Evolutionary conservation across 2,113 vertebrate genomes (phyloP).

Genomic region (Laticauda laticaudata): DNA sequence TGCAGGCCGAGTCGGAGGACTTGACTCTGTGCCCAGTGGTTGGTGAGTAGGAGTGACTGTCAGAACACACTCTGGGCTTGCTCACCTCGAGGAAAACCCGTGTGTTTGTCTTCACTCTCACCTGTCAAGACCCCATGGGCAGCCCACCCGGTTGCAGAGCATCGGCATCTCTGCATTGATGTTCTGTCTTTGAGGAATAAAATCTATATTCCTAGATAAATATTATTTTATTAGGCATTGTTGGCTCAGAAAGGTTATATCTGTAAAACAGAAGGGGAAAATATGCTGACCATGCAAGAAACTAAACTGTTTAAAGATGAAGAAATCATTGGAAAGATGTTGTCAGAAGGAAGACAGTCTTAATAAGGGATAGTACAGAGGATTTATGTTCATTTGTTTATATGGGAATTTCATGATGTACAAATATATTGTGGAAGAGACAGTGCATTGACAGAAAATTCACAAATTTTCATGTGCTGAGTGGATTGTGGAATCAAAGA

Average conservation of each 20-base stretch:
- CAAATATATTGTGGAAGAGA: neutral
- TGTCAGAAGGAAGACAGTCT: neutral
- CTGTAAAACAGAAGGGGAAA: neutral
- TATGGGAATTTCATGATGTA: neutral
- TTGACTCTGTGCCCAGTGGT: too few species aligned
- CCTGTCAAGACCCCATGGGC: too few species aligned
- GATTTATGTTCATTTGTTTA: neutral
- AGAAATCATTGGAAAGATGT: neutral
- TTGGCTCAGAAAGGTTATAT: neutral
- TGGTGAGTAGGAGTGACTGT: too few species aligned
- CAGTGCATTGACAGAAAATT: neutral
- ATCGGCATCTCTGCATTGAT: too few species aligned
- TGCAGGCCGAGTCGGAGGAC: too few species aligned
- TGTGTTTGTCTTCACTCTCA: too few species aligned
- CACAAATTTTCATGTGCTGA: slow-evolving; percentile 43
- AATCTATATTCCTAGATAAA: neutral
- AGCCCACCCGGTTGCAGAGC: too few species aligned
- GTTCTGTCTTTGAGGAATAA: neutral
- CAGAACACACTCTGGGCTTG: too few species aligned
- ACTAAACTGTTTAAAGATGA: neutral
- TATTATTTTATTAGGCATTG: neutral
- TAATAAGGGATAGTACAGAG: neutral
- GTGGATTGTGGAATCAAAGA: slow-evolving; percentile 42
- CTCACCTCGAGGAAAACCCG: too few species aligned
- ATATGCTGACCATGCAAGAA: neutral